Evolutionary conservation across 2,797 vertebrate genomes (phyloP), one percentile per base, ranked within the genome.

Genomic region (Pyrocephalus nanus): DNA sequence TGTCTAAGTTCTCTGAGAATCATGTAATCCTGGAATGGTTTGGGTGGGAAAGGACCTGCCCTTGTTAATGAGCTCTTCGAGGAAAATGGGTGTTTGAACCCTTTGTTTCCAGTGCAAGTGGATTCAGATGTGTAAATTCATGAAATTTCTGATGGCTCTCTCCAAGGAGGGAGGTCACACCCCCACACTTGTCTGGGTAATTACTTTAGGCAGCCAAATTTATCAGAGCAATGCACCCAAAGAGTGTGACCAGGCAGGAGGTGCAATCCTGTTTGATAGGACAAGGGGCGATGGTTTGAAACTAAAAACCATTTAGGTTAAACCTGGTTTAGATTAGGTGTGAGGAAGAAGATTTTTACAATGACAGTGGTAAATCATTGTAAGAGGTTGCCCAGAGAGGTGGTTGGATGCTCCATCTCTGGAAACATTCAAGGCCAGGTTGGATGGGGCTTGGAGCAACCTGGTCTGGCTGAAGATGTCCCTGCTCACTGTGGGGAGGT

Each of bases 401-500:
- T 60, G 57, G 57, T 38, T 38, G 25, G 57, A 27, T 38, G 34
- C 25, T 60, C 25, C 57, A 60, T 26, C 57, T 26, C 57, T 60
- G 57, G 25, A 38, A 60, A 60, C 16, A 5, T 38, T 60, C 57
- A 60, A 60, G 34, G 57, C 57, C 25, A 60, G 11, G 34, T 6
- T 60, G 38, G 60, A 21, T 21, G 15, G 22, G 34, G 62, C 14
- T 61, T 55, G 54, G 48, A 61, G 48, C 48, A 54, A 22, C 34
- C 54, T 61, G 25, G 5, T 51, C 10, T 25, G n/a, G 12, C 16
- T 42, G 40, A 16, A 74, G 34, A 14, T 42, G 6, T 32, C 30
- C 14, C 2, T 15, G 47, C 4, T 14, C 12, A 9, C 23, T 36
- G 40, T 18, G 23, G 15, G 7, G 12, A 12, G 2, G 2, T 13